Conservation (phyloP, 1,140 invertebrate species). For the Temnothorax curvispinosus region DNA sequence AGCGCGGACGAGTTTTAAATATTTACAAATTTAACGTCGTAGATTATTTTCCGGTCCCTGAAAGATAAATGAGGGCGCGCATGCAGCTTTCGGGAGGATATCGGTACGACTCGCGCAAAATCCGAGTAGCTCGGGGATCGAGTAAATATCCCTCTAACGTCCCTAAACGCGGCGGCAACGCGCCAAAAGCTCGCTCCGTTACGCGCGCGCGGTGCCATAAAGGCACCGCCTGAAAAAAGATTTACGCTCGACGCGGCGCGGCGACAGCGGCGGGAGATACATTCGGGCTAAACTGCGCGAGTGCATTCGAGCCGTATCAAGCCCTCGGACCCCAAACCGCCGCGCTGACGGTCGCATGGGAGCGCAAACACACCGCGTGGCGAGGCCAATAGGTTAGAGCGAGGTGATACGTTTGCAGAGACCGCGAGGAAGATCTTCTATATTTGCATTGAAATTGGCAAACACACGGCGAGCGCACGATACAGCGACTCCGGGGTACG, state of each 20-base stretch:
- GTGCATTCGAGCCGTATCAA: constrained; percentile 45
- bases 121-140: background rate
- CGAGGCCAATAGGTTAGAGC: constrained; percentile 69
- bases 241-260: constrained; percentile 19
- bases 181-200: constrained; percentile 27
- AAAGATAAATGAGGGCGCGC: constrained; percentile 6
- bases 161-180: constrained; percentile 30
- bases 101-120: background rate
- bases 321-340: background rate
- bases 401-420: constrained; percentile 70
- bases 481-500: constrained; percentile 7
- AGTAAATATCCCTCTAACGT: constrained; percentile 44
- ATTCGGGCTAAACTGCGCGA: constrained; percentile 48
- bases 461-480: constrained; percentile 68
- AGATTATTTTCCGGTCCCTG: constrained; percentile 11
- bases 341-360: constrained; percentile 43
- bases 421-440: constrained; percentile 67
- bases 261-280: constrained; percentile 2
- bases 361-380: constrained; percentile 63
- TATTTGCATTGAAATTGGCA: constrained; percentile 81
- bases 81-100: background rate
- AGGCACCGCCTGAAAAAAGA: constrained; percentile 16
- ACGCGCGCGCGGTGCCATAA: background rate
- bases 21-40: constrained; percentile 16
- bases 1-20: constrained; percentile 9